Evolutionary conservation across 2,797 vertebrate species (phyloP).

Genomic region (Synaphobranchus kaupii): DNA sequence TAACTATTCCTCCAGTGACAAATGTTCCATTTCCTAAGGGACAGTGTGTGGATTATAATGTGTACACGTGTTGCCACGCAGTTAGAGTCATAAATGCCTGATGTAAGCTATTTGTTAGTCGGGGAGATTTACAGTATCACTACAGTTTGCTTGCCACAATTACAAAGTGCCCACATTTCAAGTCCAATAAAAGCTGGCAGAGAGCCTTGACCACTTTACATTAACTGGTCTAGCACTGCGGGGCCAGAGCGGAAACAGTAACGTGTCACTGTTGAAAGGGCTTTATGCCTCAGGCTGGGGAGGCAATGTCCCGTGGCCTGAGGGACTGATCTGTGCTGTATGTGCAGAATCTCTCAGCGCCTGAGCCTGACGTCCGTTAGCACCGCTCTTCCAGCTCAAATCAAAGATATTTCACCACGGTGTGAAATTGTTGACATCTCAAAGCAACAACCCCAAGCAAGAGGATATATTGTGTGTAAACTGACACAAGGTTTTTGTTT

Average conservation of each 20-base stretch:
- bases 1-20: slow-evolving; percentile 35
- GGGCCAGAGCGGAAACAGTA: slow-evolving; percentile 30
- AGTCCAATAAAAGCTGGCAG: slow-evolving; percentile 25
- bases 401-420: slow-evolving; percentile 6
- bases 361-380: background rate
- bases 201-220: slow-evolving; percentile 28
- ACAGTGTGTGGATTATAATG: background rate
- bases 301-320: slow-evolving; percentile 55
- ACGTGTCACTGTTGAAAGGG: slow-evolving; percentile 33
- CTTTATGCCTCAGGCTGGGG: slow-evolving; percentile 50
- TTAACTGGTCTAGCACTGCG: background rate
- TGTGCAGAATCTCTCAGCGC: background rate
- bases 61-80: background rate
- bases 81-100: slow-evolving; percentile 38
- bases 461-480: slow-evolving; percentile 23
- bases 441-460: background rate
- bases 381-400: no score
- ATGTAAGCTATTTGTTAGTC: background rate
- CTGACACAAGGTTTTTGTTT: slow-evolving; percentile 30
- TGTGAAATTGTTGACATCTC: background rate
- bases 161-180: slow-evolving; percentile 30
- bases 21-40: slow-evolving; percentile 35
- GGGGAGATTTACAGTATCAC: slow-evolving; percentile 14
- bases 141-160: background rate
- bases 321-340: slow-evolving; percentile 53